Evolutionary conservation across 1,140 invertebrate species (phyloP), one percentile per base, ranked within the genome.

Genomic region (Zaprionus kolodkinae): DNA sequence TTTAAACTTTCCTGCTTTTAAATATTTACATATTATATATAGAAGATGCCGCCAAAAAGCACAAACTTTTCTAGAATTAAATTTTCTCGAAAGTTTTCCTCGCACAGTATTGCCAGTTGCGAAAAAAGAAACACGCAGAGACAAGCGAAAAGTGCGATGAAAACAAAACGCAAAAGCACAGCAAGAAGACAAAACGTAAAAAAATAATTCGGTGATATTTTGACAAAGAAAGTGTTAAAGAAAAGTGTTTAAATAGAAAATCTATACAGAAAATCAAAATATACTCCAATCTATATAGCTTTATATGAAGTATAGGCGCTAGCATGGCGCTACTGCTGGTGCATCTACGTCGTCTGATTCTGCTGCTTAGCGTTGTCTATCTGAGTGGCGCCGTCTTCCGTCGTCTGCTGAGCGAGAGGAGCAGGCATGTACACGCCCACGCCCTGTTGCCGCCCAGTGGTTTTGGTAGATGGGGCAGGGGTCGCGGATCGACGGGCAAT

Each of bases 311-410:
- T 6, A 11, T 13, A n/a, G n/a, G n/a, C n/a, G n/a, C 40, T 11
- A 27, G 0, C 30, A 92, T 92, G 91, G 91, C 77, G 11, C 68
- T 92, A 62, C 50, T 91, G 13, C 56, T 92, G 57, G 85, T 92
- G 38, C 91, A 92, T 56, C 68, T 92, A 57, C 85, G 91, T 30
- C 91, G 91, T 38, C 72, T 92, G 56, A 92, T 92, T 57, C 61
- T 92, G 13, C 57, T 92, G 35, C 79, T 92, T 48, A 92, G 79
- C n/a, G 76, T 92, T 45, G 91, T 92, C 57, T 91, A 92, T 48
- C 59, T 92, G 50, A 80, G 81, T 45, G 91, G 91, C 6, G 65
- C 80, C 6, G 77, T 81, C 4, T 76, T 91, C 36, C 78, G 91
- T 25, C 80, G 83, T 21, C 72, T 92, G 15, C 50, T 92, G 60